Conservation (phyloP, 2,113 vertebrate species). For the Cyprinodon tularosa region DNA sequence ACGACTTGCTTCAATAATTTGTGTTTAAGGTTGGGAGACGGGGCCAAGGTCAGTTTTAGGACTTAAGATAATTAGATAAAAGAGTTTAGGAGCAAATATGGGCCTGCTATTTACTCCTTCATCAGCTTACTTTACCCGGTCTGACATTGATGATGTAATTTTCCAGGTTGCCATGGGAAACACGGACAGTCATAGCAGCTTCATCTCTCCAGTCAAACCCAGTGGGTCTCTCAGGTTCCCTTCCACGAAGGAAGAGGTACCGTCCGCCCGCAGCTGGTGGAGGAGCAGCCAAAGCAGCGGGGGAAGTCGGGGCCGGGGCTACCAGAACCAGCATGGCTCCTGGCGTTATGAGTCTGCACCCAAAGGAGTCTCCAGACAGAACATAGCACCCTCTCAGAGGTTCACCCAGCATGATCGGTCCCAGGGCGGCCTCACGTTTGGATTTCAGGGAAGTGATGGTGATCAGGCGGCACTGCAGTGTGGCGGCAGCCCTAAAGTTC, state of each 20-base stretch:
- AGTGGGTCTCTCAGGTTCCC: constrained; percentile 84
- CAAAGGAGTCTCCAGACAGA: constrained; percentile 69
- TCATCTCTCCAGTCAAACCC: constrained; percentile 76
- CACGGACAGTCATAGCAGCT: constrained; percentile 88
- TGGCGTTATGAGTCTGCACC: constrained; percentile 75
- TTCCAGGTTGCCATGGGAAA: constrained; percentile 91
- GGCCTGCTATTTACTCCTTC: background rate
- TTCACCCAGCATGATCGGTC: constrained; percentile 52
- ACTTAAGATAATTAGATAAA: too few species aligned
- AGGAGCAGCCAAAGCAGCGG: constrained; percentile 63
- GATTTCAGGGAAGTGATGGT: constrained; percentile 45
- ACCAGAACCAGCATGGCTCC: constrained; percentile 80
- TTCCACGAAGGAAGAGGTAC: constrained; percentile 78
- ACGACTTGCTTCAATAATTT: too few species aligned
- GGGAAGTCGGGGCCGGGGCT: constrained; percentile 80
- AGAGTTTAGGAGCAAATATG: too few species aligned
- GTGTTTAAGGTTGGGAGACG: too few species aligned
- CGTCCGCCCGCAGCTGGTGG: constrained; percentile 84
- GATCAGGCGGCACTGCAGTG: constrained; percentile 70
- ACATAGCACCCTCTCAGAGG: constrained; percentile 43
- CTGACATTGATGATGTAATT: constrained; percentile 32
- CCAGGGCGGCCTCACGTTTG: constrained; percentile 12
- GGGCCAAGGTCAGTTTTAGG: too few species aligned
- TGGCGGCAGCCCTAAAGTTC: constrained; percentile 86
- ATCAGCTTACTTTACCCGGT: background rate